Evolutionary conservation across 2,113 vertebrate species (phyloP).

Genomic region (Mustelus asterias): DNA sequence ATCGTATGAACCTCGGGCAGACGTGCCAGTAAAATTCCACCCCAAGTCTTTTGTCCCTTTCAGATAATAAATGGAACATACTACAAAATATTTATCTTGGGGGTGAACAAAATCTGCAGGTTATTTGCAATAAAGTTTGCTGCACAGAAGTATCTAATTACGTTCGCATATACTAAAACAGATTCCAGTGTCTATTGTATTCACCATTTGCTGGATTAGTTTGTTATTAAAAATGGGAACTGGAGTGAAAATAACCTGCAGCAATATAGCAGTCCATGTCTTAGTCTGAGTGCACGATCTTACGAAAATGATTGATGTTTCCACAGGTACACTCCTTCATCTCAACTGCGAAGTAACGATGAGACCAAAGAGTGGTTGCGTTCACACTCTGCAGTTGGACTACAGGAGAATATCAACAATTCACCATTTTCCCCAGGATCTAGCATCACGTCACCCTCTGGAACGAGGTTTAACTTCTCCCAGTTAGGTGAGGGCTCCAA

Average conservation of each 20-base stretch:
- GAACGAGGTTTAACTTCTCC: constrained; percentile 88
- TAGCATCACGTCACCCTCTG: constrained; percentile 87
- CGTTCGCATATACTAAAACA: not conserved
- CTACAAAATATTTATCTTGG: not conserved
- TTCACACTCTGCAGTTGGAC: constrained; percentile 84
- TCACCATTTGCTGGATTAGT: not conserved
- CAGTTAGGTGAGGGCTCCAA: constrained; percentile 71
- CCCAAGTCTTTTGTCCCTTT: too few relatives aligned
- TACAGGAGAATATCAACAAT: constrained; percentile 81
- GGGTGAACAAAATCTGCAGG: not conserved
- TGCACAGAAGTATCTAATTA: not conserved
- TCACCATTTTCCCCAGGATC: constrained; percentile 92
- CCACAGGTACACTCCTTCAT: constrained; percentile 78
- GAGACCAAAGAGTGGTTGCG: constrained; percentile 92
- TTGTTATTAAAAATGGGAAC: not conserved
- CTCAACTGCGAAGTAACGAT: constrained; percentile 82
- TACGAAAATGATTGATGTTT: constrained; percentile 39
- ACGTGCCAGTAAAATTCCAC: too few relatives aligned
- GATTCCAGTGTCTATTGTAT: not conserved
- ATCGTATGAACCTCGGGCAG: too few relatives aligned
- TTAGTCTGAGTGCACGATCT: not conserved
- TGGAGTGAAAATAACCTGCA: not conserved
- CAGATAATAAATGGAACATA: not conserved
- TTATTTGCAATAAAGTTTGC: not conserved
- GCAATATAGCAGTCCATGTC: not conserved